These are phyloP conservation scores for Scolopax mira DNA, from an alignment of 2,113 vertebrate genomes.

Conservation along the genomic window DNA sequence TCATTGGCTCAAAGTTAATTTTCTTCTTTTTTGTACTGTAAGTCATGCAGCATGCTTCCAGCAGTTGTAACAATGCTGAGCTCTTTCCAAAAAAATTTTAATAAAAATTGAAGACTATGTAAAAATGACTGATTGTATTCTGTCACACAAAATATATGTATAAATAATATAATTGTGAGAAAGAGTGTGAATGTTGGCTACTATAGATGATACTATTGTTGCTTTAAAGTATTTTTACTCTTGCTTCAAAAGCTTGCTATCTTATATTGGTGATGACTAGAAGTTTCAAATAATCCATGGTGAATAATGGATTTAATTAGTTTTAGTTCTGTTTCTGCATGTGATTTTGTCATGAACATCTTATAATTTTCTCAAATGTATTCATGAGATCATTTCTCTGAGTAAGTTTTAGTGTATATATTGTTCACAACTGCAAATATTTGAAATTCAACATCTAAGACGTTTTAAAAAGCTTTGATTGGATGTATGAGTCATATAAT, in stretches of 20 bases:
- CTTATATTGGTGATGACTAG: background rate
- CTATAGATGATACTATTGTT: background rate
- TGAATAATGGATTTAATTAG: background rate
- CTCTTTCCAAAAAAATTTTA: background rate
- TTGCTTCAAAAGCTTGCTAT: background rate
- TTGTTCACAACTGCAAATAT: slow-evolving; percentile 18
- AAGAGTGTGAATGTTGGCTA: background rate
- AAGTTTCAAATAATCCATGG: background rate
- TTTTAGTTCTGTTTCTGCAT: slow-evolving; percentile 21
- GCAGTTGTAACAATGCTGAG: background rate
- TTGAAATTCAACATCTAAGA: slow-evolving; percentile 25
- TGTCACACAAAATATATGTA: background rate
- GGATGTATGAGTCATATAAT: background rate
- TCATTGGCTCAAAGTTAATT: background rate
- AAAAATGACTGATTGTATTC: slow-evolving; percentile 8
- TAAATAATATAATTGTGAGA: background rate
- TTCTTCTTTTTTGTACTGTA: background rate
- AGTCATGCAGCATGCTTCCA: background rate
- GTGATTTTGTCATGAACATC: slow-evolving; percentile 4
- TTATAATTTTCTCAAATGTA: slow-evolving; percentile 2
- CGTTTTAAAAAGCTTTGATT: slow-evolving; percentile 36
- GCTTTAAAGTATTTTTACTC: background rate
- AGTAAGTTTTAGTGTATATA: background rate
- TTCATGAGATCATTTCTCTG: slow-evolving; percentile 20
- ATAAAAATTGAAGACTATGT: slow-evolving; percentile 8